Conservation (phyloP, 2,888 invertebrate genomes). For the Clitarchus hookeri region DNA sequence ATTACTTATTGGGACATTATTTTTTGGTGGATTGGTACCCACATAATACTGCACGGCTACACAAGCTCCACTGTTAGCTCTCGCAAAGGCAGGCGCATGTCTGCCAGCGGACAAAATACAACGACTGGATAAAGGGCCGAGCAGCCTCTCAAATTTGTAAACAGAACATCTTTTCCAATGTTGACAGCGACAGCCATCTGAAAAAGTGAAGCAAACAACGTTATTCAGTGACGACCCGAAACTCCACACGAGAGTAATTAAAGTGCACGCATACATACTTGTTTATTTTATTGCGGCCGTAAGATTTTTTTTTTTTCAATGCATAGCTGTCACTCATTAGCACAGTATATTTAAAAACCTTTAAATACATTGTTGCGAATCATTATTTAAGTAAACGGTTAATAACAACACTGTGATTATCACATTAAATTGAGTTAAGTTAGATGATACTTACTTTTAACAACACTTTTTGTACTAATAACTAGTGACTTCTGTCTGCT, state of each 20-base stretch:
- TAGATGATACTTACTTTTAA: conserved; percentile 29
- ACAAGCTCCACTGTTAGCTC: conserved; percentile 20
- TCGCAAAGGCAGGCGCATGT: conserved; percentile 23
- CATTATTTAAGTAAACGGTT: not conserved
- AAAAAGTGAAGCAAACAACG: not conserved
- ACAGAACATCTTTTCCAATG: conserved; percentile 29
- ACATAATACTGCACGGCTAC: conserved; percentile 26
- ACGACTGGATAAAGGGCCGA: not conserved
- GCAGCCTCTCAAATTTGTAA: conserved; percentile 20
- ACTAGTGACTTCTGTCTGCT: conserved; percentile 37
- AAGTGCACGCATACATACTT: not conserved
- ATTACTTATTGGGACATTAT: not conserved
- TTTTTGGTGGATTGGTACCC: not conserved
- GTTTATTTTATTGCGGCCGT: too few species aligned
- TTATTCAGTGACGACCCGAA: too few species aligned
- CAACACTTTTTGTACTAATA: conserved; percentile 33
- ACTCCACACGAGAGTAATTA: too few species aligned
- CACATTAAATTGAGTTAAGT: too few species aligned
- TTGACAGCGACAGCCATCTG: conserved; percentile 37
- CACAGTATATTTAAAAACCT: not conserved
- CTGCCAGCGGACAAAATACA: conserved; percentile 20
- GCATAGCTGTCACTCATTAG: not conserved
- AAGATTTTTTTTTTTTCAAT: too few species aligned
- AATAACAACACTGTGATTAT: not conserved
- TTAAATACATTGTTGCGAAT: conserved; percentile 16